Conservation (phyloP, 1,140 invertebrate species). For the Paralvinella palmiformis region DNA sequence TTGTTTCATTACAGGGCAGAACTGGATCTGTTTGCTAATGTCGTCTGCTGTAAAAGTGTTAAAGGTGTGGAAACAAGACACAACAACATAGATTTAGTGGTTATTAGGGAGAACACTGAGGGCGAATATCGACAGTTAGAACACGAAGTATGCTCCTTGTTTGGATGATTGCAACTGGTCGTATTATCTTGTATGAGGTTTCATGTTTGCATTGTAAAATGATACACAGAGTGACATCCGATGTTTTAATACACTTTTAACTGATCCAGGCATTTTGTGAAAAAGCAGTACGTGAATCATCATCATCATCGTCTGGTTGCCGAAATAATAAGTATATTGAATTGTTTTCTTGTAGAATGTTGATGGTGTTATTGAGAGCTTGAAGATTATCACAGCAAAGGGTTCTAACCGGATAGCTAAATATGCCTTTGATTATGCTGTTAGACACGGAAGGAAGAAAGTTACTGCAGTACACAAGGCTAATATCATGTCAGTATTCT, state of each 20-base stretch:
- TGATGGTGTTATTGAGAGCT: conserved; percentile 85
- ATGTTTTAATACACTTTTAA: too few species aligned
- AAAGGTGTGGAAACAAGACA: conserved; percentile 87
- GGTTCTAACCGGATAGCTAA: conserved; percentile 95
- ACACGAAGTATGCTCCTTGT: conserved; percentile 73
- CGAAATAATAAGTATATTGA: too few species aligned
- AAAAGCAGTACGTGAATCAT: too few species aligned
- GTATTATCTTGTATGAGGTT: too few species aligned
- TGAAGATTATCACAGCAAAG: conserved; percentile 90
- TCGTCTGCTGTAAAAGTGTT: conserved; percentile 90
- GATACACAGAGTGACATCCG: too few species aligned
- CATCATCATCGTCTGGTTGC: too few species aligned
- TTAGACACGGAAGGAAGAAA: conserved; percentile 82
- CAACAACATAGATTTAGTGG: conserved; percentile 87
- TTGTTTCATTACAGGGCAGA: too few species aligned
- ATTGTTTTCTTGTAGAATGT: conserved; percentile 64
- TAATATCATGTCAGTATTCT: conserved; percentile 84
- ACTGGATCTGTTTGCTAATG: conserved; percentile 94
- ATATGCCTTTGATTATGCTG: conserved; percentile 98
- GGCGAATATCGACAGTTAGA: conserved; percentile 97
- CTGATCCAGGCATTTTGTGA: too few species aligned
- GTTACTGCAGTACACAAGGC: conserved; percentile 83
- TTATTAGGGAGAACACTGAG: conserved; percentile 97
- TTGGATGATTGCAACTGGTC: too few species aligned
- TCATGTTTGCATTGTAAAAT: too few species aligned